These are phyloP conservation scores for Petrolisthes cinctipes DNA, from an alignment of 2,888 invertebrate species.

Conservation along the genomic window DNA sequence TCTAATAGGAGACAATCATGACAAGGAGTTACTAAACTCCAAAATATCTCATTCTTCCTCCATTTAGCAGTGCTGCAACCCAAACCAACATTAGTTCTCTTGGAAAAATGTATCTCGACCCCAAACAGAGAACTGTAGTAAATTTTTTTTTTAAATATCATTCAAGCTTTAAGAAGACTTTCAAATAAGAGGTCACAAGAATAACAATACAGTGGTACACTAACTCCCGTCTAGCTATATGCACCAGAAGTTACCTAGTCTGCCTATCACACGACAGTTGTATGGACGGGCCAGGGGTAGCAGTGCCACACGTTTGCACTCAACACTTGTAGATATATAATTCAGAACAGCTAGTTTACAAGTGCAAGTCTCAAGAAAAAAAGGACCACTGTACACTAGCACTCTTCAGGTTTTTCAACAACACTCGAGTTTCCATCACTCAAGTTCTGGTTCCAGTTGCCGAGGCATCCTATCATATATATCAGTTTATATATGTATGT, in stretches of 20 bases:
- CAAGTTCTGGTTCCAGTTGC: conserved; percentile 44
- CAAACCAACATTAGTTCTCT: neutral
- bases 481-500: neutral
- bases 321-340: conserved; percentile 25
- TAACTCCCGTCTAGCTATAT: conserved; percentile 43
- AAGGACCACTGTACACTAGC: conserved; percentile 33
- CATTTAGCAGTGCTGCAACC: conserved; percentile 4
- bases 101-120: neutral
- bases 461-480: conserved; percentile 25
- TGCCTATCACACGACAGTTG: conserved; percentile 56
- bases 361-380: conserved; percentile 19
- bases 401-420: conserved; percentile 32
- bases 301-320: conserved; percentile 35
- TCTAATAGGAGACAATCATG: neutral
- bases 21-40: too few relatives aligned
- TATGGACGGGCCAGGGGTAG: conserved; percentile 53
- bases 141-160: neutral
- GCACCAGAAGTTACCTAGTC: conserved; percentile 52
- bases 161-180: conserved; percentile 4
- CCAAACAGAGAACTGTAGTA: conserved; percentile 6
- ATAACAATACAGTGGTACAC: conserved; percentile 31
- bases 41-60: neutral
- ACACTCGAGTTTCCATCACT: conserved; percentile 57
- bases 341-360: conserved; percentile 31
- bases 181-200: conserved; percentile 46